Percentiles rank a stretch among this genome's conserved stretches.
phyloP scores from a whole-genome alignment of 2,797 vertebrate genomes.

The Aplochiton taeniatus region DNA sequence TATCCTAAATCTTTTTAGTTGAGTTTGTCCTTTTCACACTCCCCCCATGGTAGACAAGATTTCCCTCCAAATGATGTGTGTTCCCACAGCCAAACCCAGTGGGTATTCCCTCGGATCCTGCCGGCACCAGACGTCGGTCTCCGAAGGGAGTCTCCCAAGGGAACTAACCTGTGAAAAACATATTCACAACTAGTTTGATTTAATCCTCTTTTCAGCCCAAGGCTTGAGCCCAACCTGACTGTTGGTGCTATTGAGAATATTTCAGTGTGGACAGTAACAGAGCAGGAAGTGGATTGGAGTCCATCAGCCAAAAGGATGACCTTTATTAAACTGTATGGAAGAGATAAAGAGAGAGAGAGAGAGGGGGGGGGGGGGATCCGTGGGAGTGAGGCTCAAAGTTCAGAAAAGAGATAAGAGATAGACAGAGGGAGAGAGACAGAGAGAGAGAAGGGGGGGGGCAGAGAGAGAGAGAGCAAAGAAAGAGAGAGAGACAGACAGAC shows the following conservation, averaged over 20 bases:
- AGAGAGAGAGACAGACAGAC: not conserved
- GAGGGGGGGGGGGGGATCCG: not conserved
- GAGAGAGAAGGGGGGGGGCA: not conserved
- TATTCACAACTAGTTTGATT: slow-evolving; percentile 51
- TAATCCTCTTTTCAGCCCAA: slow-evolving; percentile 48
- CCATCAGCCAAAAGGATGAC: slow-evolving; percentile 45
- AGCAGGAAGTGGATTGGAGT: slow-evolving; percentile 35
- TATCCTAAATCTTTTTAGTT: too few species aligned
- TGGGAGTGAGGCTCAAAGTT: too few species aligned
- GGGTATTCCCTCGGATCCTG: too few species aligned
- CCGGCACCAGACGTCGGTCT: slow-evolving; percentile 13
- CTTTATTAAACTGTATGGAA: slow-evolving; percentile 37
- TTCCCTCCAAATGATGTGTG: too few species aligned
- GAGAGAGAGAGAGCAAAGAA: too few species aligned
- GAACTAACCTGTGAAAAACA: slow-evolving; percentile 41
- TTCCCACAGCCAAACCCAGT: too few species aligned
- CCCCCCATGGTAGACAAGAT: too few species aligned
- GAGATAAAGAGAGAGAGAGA: not conserved
- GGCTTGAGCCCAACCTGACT: slow-evolving; percentile 35
- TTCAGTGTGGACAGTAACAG: slow-evolving; percentile 40
- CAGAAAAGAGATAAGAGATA: too few species aligned
- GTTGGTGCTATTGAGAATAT: slow-evolving; percentile 54
- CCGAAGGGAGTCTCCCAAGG: slow-evolving; percentile 33
- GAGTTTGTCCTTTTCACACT: too few species aligned
- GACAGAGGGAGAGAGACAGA: not conserved